Evolutionary conservation across 2,888 invertebrate species (phyloP).

Genomic region (Chaitophorus viminalis): DNA sequence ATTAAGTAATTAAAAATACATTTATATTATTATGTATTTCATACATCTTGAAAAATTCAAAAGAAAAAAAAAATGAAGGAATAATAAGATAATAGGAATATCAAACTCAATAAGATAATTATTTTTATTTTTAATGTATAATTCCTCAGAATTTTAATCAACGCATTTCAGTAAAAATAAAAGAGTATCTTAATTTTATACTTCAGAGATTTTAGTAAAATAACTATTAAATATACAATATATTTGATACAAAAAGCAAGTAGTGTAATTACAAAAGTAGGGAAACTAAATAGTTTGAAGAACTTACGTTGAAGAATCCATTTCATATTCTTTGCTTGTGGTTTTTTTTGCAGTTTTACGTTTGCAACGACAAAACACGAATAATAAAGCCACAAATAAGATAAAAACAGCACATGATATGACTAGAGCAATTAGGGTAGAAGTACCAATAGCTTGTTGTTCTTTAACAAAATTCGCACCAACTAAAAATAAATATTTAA

Average conservation of each 20-base stretch:
- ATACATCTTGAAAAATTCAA: constrained; percentile 8
- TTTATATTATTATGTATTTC: neutral
- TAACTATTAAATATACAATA: constrained; percentile 31
- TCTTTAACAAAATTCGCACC: constrained; percentile 84
- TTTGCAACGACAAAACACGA: constrained; percentile 87
- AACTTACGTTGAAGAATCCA: constrained; percentile 74
- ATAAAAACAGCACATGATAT: constrained; percentile 84
- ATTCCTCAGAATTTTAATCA: neutral
- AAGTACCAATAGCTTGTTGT: constrained; percentile 80
- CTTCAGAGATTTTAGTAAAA: constrained; percentile 7
- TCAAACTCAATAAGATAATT: neutral
- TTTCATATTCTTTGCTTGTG: constrained; percentile 87
- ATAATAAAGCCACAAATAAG: constrained; percentile 78
- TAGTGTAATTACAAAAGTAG: neutral
- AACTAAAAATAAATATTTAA: constrained; percentile 71
- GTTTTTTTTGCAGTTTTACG: constrained; percentile 84
- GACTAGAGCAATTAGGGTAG: constrained; percentile 81
- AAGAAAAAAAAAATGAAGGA: neutral
- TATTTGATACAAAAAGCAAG: constrained; percentile 16
- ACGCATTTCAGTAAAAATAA: constrained; percentile 30
- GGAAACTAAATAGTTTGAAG: constrained; percentile 15
- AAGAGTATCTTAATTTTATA: neutral
- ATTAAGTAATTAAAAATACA: constrained; percentile 29
- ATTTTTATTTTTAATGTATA: neutral
- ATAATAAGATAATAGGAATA: neutral